Conservation (phyloP, 2,797 vertebrate genomes). For the Pseudochirops cupreus region DNA sequence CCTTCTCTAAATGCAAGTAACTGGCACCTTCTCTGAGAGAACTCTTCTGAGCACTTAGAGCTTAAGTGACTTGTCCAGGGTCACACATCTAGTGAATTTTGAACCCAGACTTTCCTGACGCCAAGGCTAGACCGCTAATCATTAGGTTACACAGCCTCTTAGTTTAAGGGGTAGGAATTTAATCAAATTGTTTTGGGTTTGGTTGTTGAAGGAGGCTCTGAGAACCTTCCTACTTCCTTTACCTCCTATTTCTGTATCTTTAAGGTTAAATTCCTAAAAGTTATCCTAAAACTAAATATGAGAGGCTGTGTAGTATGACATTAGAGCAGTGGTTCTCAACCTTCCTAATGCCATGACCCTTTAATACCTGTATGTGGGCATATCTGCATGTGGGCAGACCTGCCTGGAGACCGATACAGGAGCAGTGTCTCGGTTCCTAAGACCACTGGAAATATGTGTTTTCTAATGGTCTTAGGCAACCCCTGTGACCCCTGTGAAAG, state of each 20-base stretch:
- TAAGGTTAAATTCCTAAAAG: background rate
- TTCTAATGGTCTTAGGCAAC: too few relatives aligned
- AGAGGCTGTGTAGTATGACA: background rate
- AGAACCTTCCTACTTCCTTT: background rate
- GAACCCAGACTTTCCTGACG: background rate
- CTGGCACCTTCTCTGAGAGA: background rate
- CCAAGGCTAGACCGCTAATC: background rate
- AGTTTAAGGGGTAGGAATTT: background rate
- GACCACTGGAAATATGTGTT: too few relatives aligned
- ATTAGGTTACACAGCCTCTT: background rate
- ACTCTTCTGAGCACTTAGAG: background rate
- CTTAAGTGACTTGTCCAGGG: background rate
- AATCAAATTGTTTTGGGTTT: background rate
- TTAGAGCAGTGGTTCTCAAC: background rate
- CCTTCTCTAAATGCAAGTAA: background rate
- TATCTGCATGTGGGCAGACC: too few relatives aligned
- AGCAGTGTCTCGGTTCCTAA: too few relatives aligned
- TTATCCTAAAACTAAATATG: background rate
- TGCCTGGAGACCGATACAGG: too few relatives aligned
- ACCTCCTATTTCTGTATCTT: background rate
- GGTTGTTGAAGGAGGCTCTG: background rate
- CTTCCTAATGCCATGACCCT: too few relatives aligned
- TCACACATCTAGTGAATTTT: background rate
- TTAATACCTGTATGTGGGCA: too few relatives aligned
- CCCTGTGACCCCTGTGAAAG: too few relatives aligned